phyloP scores from a whole-genome alignment of 2,888 invertebrate species.

The Synergus gifuensis region DNA sequence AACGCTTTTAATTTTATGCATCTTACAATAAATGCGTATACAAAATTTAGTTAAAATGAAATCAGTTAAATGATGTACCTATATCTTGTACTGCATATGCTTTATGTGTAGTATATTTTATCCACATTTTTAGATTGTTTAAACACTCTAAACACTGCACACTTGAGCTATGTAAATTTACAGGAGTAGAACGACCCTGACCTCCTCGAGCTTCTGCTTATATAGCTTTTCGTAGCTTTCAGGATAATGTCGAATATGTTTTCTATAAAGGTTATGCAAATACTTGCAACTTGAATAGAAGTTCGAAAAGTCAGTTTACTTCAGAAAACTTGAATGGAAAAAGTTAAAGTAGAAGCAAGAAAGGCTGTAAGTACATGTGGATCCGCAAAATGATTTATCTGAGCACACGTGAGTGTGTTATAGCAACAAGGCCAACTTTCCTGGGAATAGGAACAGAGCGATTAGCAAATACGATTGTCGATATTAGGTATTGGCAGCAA shows the following conservation, averaged over 20 bases:
- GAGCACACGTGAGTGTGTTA: neutral
- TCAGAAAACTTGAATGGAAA: neutral
- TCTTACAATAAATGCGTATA: neutral
- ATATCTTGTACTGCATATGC: neutral
- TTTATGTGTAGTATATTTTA: neutral
- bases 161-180: constrained; percentile 1
- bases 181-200: neutral
- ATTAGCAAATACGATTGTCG: constrained; percentile 27
- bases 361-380: constrained; percentile 6
- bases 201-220: constrained; percentile 2
- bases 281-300: neutral
- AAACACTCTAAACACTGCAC: neutral
- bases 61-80: neutral
- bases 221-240: constrained; percentile 21
- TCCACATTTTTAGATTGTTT: neutral
- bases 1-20: neutral
- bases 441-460: constrained; percentile 40
- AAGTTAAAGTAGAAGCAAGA: neutral
- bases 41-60: neutral
- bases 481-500: constrained; percentile 37
- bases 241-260: constrained; percentile 30
- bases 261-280: constrained; percentile 21
- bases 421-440: neutral
- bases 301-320: neutral
- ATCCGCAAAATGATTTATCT: constrained; percentile 13